Base-by-base conservation (phyloP, 2,113 vertebrate species). In the Clarias gariepinus region DNA sequence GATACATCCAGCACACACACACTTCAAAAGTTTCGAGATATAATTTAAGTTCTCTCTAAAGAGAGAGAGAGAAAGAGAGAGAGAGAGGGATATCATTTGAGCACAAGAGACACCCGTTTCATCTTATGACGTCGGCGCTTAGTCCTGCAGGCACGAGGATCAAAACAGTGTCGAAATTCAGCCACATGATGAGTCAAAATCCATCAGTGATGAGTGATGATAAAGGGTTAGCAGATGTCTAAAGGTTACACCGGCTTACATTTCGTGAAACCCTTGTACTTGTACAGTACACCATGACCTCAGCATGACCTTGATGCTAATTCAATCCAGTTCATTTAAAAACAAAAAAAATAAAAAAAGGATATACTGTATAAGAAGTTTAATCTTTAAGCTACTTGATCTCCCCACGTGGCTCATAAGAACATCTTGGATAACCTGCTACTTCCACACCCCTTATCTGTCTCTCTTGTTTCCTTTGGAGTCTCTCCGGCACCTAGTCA, bases 401-500 rank as follows among this genome's bases (percentile, higher is more conserved):
- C 23, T n/a, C 79, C 74, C 25, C 58, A 71, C 41, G 28, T 36
- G 30, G 79, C 52, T 80, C 21, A 18, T 6, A 58, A 21, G 77
- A 47, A 55, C 33, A 8, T 66, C 58, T 23, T 76, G n/a, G 66
- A 66, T 77, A 68, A 87, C 82, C 36, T 58, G 47, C 85, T 63
- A 41, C 55, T 11, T 57, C 69, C 81, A 69, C 60, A 64, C 66
- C 55, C 55, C 36, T 85, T 58, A 63, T 78, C 73, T 80, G 19
- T 28, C 55, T 18, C 55, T 83, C 81, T 64, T 82, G 69, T 82
- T 89, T 88, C 87, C 83, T 90, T 82, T 86, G 84, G 84, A 91
- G 91, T 89, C 76, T 28, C 83, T 89, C 89, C 86, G 73, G 61
- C 87, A 88, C 85, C 83, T 89, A 91, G 89, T 90, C 64, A 89